These are phyloP conservation scores for Dryomyza anilis DNA, from an alignment of 2,888 invertebrate genomes.

Conservation along the genomic window DNA sequence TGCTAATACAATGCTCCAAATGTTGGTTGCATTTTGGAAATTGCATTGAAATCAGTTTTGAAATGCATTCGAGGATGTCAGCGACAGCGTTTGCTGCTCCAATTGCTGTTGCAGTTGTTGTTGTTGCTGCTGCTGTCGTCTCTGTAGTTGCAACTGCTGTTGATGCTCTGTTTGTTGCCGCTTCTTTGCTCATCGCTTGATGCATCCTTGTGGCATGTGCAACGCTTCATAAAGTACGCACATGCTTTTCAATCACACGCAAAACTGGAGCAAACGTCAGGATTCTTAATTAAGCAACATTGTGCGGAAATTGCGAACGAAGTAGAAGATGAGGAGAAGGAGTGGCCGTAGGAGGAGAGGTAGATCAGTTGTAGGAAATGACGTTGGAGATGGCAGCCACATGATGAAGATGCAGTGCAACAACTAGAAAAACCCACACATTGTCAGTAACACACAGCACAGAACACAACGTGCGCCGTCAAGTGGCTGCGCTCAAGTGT, in stretches of 20 bases:
- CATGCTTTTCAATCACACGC: constrained; percentile 22
- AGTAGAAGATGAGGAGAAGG: background rate
- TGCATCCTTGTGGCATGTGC: background rate
- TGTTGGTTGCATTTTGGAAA: background rate
- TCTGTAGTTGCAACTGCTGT: background rate
- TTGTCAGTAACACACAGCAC: constrained; percentile 21
- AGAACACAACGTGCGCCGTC: no score
- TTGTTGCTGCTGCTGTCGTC: background rate
- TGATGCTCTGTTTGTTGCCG: background rate
- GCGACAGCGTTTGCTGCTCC: background rate
- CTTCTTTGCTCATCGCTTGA: background rate
- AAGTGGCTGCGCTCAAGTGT: background rate
- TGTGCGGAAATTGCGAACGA: constrained; percentile 20
- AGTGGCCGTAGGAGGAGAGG: background rate
- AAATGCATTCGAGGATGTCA: background rate
- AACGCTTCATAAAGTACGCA: constrained; percentile 15
- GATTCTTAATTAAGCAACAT: constrained; percentile 26
- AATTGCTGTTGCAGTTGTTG: background rate
- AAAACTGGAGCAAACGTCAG: constrained; percentile 23
- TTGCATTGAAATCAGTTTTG: constrained; percentile 8
- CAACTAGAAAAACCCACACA: constrained; percentile 17
- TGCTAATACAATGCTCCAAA: background rate
- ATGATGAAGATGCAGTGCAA: constrained; percentile 3
- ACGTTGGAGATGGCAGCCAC: background rate
- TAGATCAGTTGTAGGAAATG: background rate